phyloP scores from a whole-genome alignment of 2,888 invertebrate genomes.

The Orthosia incerta region DNA sequence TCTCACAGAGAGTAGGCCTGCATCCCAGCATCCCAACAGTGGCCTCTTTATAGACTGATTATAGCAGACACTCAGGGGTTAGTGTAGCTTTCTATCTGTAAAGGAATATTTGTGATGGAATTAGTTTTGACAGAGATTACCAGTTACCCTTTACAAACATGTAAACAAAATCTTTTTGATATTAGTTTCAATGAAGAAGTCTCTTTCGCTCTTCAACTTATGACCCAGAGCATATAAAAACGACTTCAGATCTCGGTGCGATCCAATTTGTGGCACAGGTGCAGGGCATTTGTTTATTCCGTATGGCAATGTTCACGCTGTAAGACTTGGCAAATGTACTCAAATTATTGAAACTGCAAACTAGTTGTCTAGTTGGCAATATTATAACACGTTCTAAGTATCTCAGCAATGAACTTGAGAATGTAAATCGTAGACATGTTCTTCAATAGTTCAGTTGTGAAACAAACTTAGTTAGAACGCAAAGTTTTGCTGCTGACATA shows the following conservation, averaged over 20 bases:
- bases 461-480: not conserved
- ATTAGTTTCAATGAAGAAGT: too few relatives aligned
- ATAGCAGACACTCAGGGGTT: too few relatives aligned
- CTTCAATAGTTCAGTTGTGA: not conserved
- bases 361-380: not conserved
- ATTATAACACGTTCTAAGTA: not conserved
- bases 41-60: too few relatives aligned
- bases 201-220: not conserved
- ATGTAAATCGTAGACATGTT: slow-evolving; percentile 1
- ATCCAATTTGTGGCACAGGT: slow-evolving; percentile 5
- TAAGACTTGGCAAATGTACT: slow-evolving; percentile 14
- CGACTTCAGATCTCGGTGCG: not conserved
- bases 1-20: too few relatives aligned
- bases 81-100: too few relatives aligned
- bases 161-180: too few relatives aligned
- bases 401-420: not conserved
- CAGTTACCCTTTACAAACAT: too few relatives aligned
- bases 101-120: too few relatives aligned
- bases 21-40: too few relatives aligned
- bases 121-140: too few relatives aligned
- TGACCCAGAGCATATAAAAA: not conserved
- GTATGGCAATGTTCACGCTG: not conserved
- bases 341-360: not conserved
- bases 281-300: slow-evolving; percentile 7
- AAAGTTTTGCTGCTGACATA: not conserved